Evolutionary conservation across 2,113 vertebrate genomes (phyloP).

Genomic region (Cercopithecus mona): DNA sequence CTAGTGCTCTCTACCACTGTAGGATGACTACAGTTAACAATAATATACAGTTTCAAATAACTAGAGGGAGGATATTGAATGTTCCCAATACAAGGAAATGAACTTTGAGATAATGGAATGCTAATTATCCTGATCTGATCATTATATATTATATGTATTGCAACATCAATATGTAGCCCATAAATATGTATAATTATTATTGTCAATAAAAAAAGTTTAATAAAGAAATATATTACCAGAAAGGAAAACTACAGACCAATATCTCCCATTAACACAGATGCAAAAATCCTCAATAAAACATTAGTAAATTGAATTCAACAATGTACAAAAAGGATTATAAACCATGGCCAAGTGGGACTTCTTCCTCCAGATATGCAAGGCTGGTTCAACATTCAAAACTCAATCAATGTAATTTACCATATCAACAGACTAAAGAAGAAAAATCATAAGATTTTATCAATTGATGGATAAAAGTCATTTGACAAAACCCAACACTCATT

Average conservation of each 20-base stretch:
- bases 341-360: not conserved
- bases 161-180: not conserved
- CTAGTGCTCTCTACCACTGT: not conserved
- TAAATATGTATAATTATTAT: not conserved
- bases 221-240: not conserved
- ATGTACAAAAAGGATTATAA: not conserved
- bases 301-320: not conserved
- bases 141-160: not conserved
- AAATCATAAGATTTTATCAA: not conserved
- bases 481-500: not conserved
- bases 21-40: not conserved
- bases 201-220: not conserved
- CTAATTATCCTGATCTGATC: not conserved
- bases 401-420: not conserved
- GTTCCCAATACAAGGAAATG: not conserved
- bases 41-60: not conserved
- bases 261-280: not conserved
- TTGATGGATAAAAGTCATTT: not conserved
- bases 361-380: not conserved
- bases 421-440: not conserved
- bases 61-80: not conserved
- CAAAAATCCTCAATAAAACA: not conserved
- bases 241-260: not conserved
- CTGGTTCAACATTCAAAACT: not conserved
- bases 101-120: not conserved